Evolutionary conservation across 2,113 vertebrate species (phyloP).

Genomic region (Chaetodon trifascialis): DNA sequence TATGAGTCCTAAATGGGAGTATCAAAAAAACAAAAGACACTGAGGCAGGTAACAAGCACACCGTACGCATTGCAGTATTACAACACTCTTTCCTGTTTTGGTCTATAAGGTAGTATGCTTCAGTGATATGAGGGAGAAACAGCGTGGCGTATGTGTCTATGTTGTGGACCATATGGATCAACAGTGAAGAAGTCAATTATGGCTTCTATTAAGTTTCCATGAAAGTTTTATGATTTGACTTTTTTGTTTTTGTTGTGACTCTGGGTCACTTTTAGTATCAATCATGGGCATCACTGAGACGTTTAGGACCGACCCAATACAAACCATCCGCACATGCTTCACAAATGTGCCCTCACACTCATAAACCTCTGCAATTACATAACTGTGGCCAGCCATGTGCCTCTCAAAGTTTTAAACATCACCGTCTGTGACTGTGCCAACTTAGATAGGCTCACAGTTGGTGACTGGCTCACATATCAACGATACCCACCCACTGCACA

Average conservation of each 20-base stretch:
- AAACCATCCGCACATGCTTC: neutral
- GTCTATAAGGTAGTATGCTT: neutral
- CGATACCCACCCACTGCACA: too few relatives aligned
- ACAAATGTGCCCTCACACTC: neutral
- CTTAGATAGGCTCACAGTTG: too few relatives aligned
- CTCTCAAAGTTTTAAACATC: too few relatives aligned
- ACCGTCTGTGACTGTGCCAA: too few relatives aligned
- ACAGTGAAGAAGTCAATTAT: neutral
- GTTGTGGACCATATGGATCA: neutral
- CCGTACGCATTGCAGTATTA: neutral
- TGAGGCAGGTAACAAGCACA: neutral
- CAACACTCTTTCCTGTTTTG: neutral
- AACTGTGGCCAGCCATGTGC: too few relatives aligned
- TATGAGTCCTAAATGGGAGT: neutral
- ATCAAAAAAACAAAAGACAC: neutral
- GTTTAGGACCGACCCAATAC: neutral
- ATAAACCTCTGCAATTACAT: too few relatives aligned
- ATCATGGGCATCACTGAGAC: too few relatives aligned
- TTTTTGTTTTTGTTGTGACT: neutral
- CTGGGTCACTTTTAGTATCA: neutral
- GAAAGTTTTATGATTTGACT: neutral
- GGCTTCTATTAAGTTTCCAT: too few relatives aligned
- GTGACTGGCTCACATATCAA: too few relatives aligned
- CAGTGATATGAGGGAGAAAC: neutral
- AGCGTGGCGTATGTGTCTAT: neutral